Percentiles rank a stretch among this genome's conserved stretches.
These are phyloP conservation scores for Morpho deidamia DNA, from an alignment of 2,888 invertebrate species.

Conservation along the genomic window DNA sequence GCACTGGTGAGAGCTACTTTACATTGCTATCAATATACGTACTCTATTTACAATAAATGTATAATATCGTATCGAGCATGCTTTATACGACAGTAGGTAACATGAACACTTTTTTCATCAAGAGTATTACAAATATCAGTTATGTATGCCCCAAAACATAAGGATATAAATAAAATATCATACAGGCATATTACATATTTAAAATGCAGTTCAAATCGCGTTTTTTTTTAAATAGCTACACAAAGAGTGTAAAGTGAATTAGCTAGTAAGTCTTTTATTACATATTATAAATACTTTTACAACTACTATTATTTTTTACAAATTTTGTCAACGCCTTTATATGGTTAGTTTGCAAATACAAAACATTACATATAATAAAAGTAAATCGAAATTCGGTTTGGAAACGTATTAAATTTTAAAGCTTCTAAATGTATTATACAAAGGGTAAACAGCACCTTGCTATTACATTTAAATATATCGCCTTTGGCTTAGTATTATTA, in stretches of 20 bases:
- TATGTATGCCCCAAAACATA: slow-evolving; percentile 19
- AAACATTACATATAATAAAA: slow-evolving; percentile 17
- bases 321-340: background rate
- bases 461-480: slow-evolving; percentile 54
- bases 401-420: slow-evolving; percentile 47
- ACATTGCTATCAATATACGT: slow-evolving; percentile 42
- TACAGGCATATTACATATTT: slow-evolving; percentile 27
- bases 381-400: slow-evolving; percentile 49
- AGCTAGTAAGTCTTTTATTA: slow-evolving; percentile 20
- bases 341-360: slow-evolving; percentile 6
- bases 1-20: slow-evolving; percentile 71
- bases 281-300: slow-evolving; percentile 10
- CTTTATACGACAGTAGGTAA: slow-evolving; percentile 13
- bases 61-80: slow-evolving; percentile 1
- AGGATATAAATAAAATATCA: slow-evolving; percentile 21
- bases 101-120: slow-evolving; percentile 20
- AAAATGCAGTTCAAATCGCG: slow-evolving; percentile 21
- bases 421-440: slow-evolving; percentile 51
- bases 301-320: background rate
- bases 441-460: slow-evolving; percentile 63
- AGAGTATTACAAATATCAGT: slow-evolving; percentile 10
- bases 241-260: slow-evolving; percentile 14
- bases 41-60: slow-evolving; percentile 50
- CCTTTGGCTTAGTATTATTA: slow-evolving; percentile 66
- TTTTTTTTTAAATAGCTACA: slow-evolving; percentile 9